Evolutionary conservation across 2,113 vertebrate genomes (phyloP).

Genomic region (Megaptera novaeangliae): DNA sequence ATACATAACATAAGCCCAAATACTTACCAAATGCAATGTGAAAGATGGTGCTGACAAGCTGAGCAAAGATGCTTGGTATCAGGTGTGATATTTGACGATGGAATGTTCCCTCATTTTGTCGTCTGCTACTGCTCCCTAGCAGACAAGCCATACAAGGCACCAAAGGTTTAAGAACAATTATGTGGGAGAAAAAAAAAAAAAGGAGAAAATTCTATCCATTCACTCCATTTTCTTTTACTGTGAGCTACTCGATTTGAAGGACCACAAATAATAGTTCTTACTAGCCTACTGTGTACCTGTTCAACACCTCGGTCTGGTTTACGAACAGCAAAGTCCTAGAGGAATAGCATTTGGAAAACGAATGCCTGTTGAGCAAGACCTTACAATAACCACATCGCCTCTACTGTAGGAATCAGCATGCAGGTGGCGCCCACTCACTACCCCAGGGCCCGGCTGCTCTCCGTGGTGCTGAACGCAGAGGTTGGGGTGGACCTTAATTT

Average conservation of each 20-base stretch:
- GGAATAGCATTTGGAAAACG: neutral
- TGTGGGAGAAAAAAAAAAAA: neutral
- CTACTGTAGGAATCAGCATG: neutral
- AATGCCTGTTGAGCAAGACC: slow-evolving; percentile 15
- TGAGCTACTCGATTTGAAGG: neutral
- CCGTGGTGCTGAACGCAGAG: slow-evolving; percentile 56
- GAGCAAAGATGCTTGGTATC: slow-evolving; percentile 32
- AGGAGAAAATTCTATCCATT: neutral
- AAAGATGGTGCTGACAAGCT: slow-evolving; percentile 49
- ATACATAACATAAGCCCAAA: slow-evolving; percentile 32
- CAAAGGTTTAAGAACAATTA: slow-evolving; percentile 57
- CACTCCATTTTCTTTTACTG: slow-evolving; percentile 1
- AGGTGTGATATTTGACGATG: slow-evolving; percentile 65
- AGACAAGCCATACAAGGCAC: slow-evolving; percentile 38
- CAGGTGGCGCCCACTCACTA: neutral
- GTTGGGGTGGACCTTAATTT: neutral
- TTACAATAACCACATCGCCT: neutral
- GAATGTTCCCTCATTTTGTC: slow-evolving; percentile 59
- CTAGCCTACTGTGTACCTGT: neutral
- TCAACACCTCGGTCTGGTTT: neutral
- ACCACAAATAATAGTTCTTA: neutral
- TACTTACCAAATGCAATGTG: slow-evolving; percentile 65
- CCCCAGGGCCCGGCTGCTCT: neutral
- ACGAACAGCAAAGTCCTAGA: neutral
- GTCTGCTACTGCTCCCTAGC: slow-evolving; percentile 64